Evolutionary conservation across 2,888 invertebrate genomes (phyloP).

Genomic region (Drosophila mimetica): DNA sequence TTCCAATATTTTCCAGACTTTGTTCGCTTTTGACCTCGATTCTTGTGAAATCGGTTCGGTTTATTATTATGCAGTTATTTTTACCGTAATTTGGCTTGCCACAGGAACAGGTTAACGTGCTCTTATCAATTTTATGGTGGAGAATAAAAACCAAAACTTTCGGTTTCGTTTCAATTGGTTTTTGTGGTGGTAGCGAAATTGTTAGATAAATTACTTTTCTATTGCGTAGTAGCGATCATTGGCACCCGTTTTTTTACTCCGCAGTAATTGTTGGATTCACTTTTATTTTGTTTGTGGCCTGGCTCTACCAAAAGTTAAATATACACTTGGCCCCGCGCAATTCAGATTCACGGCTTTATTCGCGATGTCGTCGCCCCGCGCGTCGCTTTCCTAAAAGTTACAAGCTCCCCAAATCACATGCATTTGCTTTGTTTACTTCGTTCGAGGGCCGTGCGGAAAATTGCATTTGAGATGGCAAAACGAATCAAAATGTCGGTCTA

Average conservation of each 20-base stretch:
- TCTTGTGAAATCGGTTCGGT: background rate
- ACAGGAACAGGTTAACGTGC: slow-evolving; percentile 29
- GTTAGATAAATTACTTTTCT: slow-evolving; percentile 30
- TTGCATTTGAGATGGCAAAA: background rate
- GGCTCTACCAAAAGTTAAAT: slow-evolving; percentile 8
- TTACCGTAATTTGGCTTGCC: slow-evolving; percentile 19
- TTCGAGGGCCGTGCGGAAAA: slow-evolving; percentile 43
- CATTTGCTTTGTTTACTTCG: slow-evolving; percentile 33
- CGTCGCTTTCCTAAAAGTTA: slow-evolving; percentile 23
- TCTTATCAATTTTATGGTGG: slow-evolving; percentile 23
- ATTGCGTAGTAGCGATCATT: slow-evolving; percentile 35
- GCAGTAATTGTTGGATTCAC: slow-evolving; percentile 21
- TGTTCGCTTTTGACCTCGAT: background rate
- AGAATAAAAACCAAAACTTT: slow-evolving; percentile 13
- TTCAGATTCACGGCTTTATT: slow-evolving; percentile 5
- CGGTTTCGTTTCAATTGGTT: slow-evolving; percentile 15
- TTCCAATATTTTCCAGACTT: background rate
- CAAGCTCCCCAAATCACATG: slow-evolving; percentile 34
- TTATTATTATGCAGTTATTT: slow-evolving; percentile 17
- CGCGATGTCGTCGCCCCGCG: slow-evolving; percentile 12
- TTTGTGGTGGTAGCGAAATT: slow-evolving; percentile 10
- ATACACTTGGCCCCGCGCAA: slow-evolving; percentile 20
- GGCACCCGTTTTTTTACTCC: slow-evolving; percentile 26
- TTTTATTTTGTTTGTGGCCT: slow-evolving; percentile 8
- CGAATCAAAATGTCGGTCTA: background rate